A percentile compares a stretch with the other conserved stretches of the same genome.
Conservation (phyloP, 2,797 vertebrate genomes). For the Myotis pilosus region DNA sequence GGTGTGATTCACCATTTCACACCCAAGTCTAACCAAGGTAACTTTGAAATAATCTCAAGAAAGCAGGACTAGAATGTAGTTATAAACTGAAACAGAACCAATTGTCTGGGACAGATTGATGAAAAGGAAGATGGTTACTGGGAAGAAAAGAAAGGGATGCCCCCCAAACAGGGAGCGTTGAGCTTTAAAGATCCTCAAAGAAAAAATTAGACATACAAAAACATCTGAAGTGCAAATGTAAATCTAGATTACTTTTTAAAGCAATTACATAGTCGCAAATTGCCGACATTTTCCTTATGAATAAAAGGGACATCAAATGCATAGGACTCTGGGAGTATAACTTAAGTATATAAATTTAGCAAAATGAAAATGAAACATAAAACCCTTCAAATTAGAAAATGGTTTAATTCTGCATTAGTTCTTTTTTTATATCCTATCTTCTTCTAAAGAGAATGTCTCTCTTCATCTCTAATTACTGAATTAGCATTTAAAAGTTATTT, state of each 20-base stretch:
- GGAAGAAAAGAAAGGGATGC: neutral
- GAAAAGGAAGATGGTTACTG: neutral
- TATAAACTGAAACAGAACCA: neutral
- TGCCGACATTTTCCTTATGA: neutral
- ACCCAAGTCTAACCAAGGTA: neutral
- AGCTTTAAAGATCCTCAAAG: neutral
- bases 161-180: neutral
- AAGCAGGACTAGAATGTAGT: neutral
- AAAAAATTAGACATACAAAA: neutral
- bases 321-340: neutral
- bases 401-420: neutral
- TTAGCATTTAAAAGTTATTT: neutral
- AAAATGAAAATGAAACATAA: conserved; percentile 50
- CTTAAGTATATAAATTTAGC: conserved; percentile 20
- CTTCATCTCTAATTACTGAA: conserved; percentile 26
- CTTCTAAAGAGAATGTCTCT: neutral
- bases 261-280: neutral
- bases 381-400: conserved; percentile 32
- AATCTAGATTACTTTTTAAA: conserved; percentile 21
- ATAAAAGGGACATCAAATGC: neutral
- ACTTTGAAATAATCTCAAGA: neutral
- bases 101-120: neutral
- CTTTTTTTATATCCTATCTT: neutral
- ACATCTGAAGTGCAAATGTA: conserved; percentile 15
- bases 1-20: neutral